phyloP scores from a whole-genome alignment of 1,140 invertebrate genomes.

The Bombus cullumanus region DNA sequence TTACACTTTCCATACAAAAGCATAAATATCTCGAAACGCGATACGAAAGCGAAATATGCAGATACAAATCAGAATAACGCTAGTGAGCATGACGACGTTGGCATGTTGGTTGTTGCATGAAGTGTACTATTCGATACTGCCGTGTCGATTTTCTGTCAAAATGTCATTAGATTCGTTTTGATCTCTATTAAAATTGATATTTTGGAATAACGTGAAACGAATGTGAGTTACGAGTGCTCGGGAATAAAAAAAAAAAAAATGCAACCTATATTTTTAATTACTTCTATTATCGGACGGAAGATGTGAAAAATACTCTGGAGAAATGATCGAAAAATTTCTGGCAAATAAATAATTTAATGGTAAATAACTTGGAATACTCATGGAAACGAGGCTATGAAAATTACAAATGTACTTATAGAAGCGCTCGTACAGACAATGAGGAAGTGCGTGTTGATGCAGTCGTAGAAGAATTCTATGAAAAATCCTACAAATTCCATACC shows the following conservation, averaged over 20 bases:
- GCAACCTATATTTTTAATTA: not conserved
- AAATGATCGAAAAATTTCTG: not conserved
- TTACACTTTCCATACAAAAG: slow-evolving; percentile 57
- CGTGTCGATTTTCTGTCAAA: not conserved
- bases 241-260: slow-evolving; percentile 41
- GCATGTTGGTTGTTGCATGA: not conserved
- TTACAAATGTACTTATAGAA: slow-evolving; percentile 18
- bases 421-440: slow-evolving; percentile 3
- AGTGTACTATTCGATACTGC: slow-evolving; percentile 14
- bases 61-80: not conserved
- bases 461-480: slow-evolving; percentile 36
- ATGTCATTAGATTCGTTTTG: slow-evolving; percentile 3
- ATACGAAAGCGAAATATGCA: slow-evolving; percentile 12
- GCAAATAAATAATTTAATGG: not conserved
- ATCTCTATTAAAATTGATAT: slow-evolving; percentile 42
- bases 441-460: slow-evolving; percentile 29
- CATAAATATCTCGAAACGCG: slow-evolving; percentile 32
- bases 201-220: slow-evolving; percentile 34
- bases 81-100: not conserved
- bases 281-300: slow-evolving; percentile 39
- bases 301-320: slow-evolving; percentile 39
- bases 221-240: slow-evolving; percentile 24
- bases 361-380: slow-evolving; percentile 1
- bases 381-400: not conserved
- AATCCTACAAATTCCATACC: slow-evolving; percentile 16